These are phyloP conservation scores for Phocides pigmalion DNA, from an alignment of 1,140 invertebrate genomes.

Conservation along the genomic window DNA sequence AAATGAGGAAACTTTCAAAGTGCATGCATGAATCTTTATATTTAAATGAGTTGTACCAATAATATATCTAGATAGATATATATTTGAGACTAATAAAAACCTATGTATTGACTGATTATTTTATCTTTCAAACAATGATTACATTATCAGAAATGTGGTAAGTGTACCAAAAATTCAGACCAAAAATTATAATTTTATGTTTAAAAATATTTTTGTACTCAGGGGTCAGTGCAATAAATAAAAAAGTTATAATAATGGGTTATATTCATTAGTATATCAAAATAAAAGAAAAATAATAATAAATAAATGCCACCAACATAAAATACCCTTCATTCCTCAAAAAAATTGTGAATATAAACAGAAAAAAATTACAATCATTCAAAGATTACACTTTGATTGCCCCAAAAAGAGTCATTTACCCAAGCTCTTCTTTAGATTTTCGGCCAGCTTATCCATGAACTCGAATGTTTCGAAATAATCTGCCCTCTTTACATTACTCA, in stretches of 20 bases:
- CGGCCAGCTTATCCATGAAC: constrained; percentile 97
- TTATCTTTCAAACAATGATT: too few species aligned
- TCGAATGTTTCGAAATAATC: constrained; percentile 99
- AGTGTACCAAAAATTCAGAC: too few species aligned
- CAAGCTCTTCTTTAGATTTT: constrained; percentile 91
- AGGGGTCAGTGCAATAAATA: too few species aligned
- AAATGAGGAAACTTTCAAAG: too few species aligned
- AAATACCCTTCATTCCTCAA: constrained; percentile 54
- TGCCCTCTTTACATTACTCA: constrained; percentile 90
- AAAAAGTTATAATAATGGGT: constrained; percentile 5
- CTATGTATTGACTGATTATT: too few species aligned
- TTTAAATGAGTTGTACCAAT: too few species aligned
- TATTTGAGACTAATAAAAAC: too few species aligned
- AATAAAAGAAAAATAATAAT: constrained; percentile 36
- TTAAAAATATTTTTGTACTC: too few species aligned
- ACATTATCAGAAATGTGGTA: too few species aligned
- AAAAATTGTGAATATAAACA: constrained; percentile 39
- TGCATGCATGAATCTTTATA: too few species aligned
- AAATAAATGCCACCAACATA: constrained; percentile 65
- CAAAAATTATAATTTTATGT: too few species aligned
- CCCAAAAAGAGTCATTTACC: constrained; percentile 62
- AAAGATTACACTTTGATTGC: constrained; percentile 57
- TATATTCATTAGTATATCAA: constrained; percentile 32
- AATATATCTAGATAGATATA: too few species aligned
- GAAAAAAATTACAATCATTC: constrained; percentile 50